Evolutionary conservation across 2,888 invertebrate species (phyloP).

Genomic region (Trichopria drosophilae): DNA sequence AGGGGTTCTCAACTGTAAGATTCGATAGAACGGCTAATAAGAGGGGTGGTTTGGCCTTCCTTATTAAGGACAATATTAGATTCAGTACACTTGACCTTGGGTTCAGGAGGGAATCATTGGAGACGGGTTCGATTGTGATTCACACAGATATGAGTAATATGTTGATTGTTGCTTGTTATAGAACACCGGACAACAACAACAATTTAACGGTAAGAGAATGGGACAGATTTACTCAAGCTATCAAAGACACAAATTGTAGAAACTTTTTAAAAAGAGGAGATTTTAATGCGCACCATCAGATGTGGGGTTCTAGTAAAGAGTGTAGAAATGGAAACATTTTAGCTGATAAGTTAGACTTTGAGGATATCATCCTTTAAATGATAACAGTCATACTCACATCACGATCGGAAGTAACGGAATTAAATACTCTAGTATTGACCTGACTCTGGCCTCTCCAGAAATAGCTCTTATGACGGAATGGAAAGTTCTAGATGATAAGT

Average conservation of each 20-base stretch:
- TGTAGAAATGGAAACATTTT: constrained; percentile 7
- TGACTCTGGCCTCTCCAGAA: constrained; percentile 1
- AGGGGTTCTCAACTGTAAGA: constrained; percentile 6
- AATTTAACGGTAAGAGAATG: too few relatives aligned
- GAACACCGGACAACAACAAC: background rate
- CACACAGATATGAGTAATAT: background rate
- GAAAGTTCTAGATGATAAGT: too few relatives aligned
- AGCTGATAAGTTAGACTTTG: constrained; percentile 6
- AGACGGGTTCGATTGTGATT: background rate
- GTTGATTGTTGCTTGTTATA: constrained; percentile 13
- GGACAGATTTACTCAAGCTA: too few relatives aligned
- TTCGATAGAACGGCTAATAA: constrained; percentile 13
- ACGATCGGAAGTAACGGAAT: background rate
- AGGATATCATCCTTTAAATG: constrained; percentile 10
- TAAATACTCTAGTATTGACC: constrained; percentile 8
- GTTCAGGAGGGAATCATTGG: constrained; percentile 1
- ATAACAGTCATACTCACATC: constrained; percentile 2
- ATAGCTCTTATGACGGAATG: background rate
- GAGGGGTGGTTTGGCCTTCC: constrained; percentile 12
- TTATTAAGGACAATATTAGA: constrained; percentile 3
- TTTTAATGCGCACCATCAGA: constrained; percentile 13
- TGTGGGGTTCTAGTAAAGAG: background rate
- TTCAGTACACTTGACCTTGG: background rate
- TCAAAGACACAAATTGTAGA: too few relatives aligned
- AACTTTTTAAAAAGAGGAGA: too few relatives aligned